A percentile compares a stretch with the other conserved stretches of the same genome.
These are phyloP conservation scores for Pheosia gnoma DNA, from an alignment of 2,888 invertebrate genomes.

Conservation along the genomic window DNA sequence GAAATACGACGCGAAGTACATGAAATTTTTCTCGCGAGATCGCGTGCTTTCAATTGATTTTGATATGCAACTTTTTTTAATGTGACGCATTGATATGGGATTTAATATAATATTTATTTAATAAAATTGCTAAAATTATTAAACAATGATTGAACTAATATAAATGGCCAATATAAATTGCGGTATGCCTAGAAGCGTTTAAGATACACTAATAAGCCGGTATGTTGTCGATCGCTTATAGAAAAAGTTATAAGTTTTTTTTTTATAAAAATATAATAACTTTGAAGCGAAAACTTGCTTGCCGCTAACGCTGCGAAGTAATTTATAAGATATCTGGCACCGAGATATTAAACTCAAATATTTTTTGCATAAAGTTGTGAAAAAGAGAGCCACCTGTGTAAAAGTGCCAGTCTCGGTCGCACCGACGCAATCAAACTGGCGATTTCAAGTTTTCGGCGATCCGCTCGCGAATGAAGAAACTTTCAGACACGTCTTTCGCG, in stretches of 20 bases:
- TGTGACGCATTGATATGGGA: no score
- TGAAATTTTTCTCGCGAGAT: no score
- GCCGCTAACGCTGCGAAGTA: conserved; percentile 41
- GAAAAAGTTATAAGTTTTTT: conserved; percentile 36
- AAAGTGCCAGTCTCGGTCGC: conserved; percentile 45
- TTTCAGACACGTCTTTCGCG: conserved; percentile 45
- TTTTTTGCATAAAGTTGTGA: conserved; percentile 59
- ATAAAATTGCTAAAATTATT: not conserved
- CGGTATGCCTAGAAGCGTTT: not conserved
- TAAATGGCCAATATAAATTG: not conserved
- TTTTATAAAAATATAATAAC: conserved; percentile 36
- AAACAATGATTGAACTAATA: no score
- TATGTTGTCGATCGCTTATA: conserved; percentile 24
- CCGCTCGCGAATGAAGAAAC: conserved; percentile 64
- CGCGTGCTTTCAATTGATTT: not conserved
- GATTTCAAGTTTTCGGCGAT: conserved; percentile 48
- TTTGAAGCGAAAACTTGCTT: conserved; percentile 35
- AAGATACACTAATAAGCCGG: conserved; percentile 10
- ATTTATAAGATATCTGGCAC: conserved; percentile 49
- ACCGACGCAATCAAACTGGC: conserved; percentile 53
- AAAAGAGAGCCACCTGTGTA: conserved; percentile 57
- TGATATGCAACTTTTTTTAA: no score
- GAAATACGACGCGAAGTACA: no score
- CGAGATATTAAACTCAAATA: conserved; percentile 56
- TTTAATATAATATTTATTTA: not conserved